Percentiles rank a stretch among this genome's conserved stretches.
These are phyloP conservation scores for Aphodius sticticus DNA, from an alignment of 2,888 invertebrate genomes.

Conservation along the genomic window DNA sequence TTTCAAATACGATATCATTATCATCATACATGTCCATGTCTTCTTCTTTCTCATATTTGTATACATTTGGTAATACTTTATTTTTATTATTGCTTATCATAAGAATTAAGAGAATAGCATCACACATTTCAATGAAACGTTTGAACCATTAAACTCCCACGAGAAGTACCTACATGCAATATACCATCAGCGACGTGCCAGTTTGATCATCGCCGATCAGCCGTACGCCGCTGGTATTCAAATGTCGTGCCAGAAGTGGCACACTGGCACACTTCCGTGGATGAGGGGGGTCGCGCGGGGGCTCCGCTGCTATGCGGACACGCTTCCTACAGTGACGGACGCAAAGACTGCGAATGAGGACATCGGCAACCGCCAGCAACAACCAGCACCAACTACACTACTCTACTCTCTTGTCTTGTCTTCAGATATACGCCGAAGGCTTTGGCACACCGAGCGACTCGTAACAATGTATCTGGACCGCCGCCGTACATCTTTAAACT, in stretches of 20 bases:
- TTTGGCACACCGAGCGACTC: background rate
- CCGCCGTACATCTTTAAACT: too few species aligned
- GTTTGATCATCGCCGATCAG: slow-evolving; percentile 11
- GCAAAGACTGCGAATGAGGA: slow-evolving; percentile 55
- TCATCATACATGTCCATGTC: too few species aligned
- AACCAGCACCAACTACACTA: background rate
- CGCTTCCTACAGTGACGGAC: slow-evolving; percentile 59
- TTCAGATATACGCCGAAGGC: slow-evolving; percentile 7
- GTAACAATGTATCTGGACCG: slow-evolving; percentile 13
- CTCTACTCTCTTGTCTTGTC: slow-evolving; percentile 34
- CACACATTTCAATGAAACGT: too few species aligned
- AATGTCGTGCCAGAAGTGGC: slow-evolving; percentile 52
- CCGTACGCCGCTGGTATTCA: slow-evolving; percentile 51
- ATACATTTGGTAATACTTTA: too few species aligned
- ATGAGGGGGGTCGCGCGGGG: slow-evolving; percentile 42
- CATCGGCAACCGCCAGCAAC: slow-evolving; percentile 45
- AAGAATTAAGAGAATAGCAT: too few species aligned
- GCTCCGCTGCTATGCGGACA: slow-evolving; percentile 55
- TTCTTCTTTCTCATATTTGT: too few species aligned
- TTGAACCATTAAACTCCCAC: too few species aligned
- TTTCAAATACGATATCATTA: too few species aligned
- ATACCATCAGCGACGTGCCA: too few species aligned
- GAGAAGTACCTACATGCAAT: too few species aligned
- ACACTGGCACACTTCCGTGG: slow-evolving; percentile 54
- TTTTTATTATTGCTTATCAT: too few species aligned